Evolutionary conservation across 1,140 invertebrate species (phyloP), one percentile per base, ranked within the genome.

Genomic region (Atta texana): DNA sequence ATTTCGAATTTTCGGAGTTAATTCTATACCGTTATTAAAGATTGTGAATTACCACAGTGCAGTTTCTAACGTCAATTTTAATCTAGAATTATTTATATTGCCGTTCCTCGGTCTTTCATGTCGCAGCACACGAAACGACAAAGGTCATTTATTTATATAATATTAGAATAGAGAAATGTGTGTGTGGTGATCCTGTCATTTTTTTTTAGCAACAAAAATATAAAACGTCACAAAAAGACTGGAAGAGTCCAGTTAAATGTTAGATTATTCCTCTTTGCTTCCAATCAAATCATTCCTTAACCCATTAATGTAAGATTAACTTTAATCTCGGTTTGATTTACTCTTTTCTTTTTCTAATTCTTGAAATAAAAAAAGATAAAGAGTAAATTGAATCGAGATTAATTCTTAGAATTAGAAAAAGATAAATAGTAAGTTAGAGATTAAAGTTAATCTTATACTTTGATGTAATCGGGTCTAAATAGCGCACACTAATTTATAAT

Each of bases 1-100:
- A 21, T 68, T 80, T 80, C 34, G 64, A 53, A 55, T 81, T 39
- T 81, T 69, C 51, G 6, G 51, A 55, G 34, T 69, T 81, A 81
- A 55, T 21, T 57, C 28, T 39, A 8, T 69, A 24, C 2, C 24
- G 44, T 28, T 76, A 49, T n/a, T 7, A 3, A 34, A 39, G 16
- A 59, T 24, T n/a, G 8, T 44, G 16, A 68, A 18, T 21, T 68
- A 31, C n/a, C 18, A 16, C 14, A 21, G 1, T 28, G 21, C 7
- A 28, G 16, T 68, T 80, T 10, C 8, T 16, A 51, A 16, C 2
- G 14, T 7, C 16, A 39, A 16, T 55, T 57, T 81, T 39, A 24
- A 69, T 39, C 7, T 55, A 12, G 21, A 71, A 69, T 81, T 39
- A 71, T 75, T 75, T 75, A 61, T 61, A 39, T 39, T 59, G 72